Evolutionary conservation across 2,113 vertebrate species (phyloP).

Genomic region (Bujurquina vittata): DNA sequence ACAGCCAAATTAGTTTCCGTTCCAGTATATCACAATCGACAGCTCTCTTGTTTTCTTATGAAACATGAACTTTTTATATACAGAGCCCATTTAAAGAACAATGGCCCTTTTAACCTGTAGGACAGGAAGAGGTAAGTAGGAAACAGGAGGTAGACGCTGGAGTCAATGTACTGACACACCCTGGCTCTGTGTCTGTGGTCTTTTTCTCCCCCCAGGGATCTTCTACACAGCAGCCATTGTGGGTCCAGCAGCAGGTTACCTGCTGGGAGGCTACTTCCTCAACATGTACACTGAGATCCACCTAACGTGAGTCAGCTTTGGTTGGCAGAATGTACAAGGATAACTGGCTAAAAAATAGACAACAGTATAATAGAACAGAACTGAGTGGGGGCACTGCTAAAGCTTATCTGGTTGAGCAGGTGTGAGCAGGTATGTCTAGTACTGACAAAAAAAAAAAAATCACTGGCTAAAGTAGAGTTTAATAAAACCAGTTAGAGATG

Average conservation of each 20-base stretch:
- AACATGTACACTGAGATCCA: constrained; percentile 89
- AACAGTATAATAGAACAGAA: neutral
- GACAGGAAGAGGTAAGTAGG: constrained; percentile 39
- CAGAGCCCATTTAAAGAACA: constrained; percentile 24
- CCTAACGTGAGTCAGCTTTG: constrained; percentile 83
- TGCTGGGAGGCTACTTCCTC: constrained; percentile 93
- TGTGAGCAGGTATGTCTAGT: no score
- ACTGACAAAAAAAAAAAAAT: neutral
- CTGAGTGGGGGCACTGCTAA: neutral
- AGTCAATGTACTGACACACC: constrained; percentile 35
- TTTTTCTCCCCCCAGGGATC: constrained; percentile 78
- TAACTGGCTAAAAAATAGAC: neutral
- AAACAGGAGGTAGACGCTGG: constrained; percentile 46
- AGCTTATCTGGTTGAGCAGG: neutral
- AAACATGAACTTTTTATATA: constrained; percentile 9
- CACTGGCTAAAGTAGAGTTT: neutral
- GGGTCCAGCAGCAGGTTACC: constrained; percentile 94
- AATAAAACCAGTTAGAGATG: neutral
- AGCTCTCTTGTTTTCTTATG: neutral
- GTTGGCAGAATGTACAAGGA: neutral
- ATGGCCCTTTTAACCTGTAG: constrained; percentile 40
- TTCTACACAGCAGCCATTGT: constrained; percentile 96
- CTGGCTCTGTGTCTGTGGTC: constrained; percentile 18
- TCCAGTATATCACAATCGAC: no score
- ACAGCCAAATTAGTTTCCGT: no score